Percentiles rank a stretch among this genome's conserved stretches.
Evolutionary conservation across 2,888 invertebrate genomes (phyloP).

Genomic region (Drosophila macrospina): DNA sequence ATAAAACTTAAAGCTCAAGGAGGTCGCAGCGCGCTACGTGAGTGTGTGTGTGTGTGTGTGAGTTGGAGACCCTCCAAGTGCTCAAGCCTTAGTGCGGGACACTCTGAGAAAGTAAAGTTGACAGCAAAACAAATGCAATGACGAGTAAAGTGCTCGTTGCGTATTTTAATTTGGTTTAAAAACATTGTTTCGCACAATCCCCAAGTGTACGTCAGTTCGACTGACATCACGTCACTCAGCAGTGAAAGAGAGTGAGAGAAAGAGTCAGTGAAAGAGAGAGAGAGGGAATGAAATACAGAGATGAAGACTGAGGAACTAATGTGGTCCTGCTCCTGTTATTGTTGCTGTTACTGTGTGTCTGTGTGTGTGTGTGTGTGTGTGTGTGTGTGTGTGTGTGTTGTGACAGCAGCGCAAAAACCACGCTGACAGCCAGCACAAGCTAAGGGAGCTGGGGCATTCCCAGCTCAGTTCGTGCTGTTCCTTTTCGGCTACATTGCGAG

Average conservation of each 20-base stretch:
- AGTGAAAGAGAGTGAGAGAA: background rate
- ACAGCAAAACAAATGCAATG: slow-evolving; percentile 74
- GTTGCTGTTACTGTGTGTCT: slow-evolving; percentile 7
- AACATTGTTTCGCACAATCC: slow-evolving; percentile 80
- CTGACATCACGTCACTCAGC: slow-evolving; percentile 75
- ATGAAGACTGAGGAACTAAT: slow-evolving; percentile 5
- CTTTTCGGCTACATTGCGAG: slow-evolving; percentile 50
- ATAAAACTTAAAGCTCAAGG: slow-evolving; percentile 77
- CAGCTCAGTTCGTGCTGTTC: slow-evolving; percentile 28
- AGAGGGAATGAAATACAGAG: background rate
- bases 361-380: slow-evolving; percentile 2
- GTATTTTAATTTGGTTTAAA: slow-evolving; percentile 79
- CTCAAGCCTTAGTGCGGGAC: slow-evolving; percentile 58
- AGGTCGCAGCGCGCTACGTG: slow-evolving; percentile 26
- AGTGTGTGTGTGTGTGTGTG: slow-evolving; percentile 18
- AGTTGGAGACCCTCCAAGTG: slow-evolving; percentile 37
- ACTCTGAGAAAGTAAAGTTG: slow-evolving; percentile 74
- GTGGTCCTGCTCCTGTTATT: slow-evolving; percentile 38
- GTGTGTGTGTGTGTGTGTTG: slow-evolving; percentile 61
- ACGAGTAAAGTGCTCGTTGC: slow-evolving; percentile 80
- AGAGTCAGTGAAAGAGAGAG: background rate
- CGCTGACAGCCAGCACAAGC: slow-evolving; percentile 69
- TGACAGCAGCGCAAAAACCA: slow-evolving; percentile 78
- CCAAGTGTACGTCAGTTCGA: slow-evolving; percentile 72
- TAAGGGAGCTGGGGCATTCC: slow-evolving; percentile 65